These are phyloP conservation scores for Drosophila anomelani DNA, from an alignment of 2,888 invertebrate genomes.

Conservation along the genomic window DNA sequence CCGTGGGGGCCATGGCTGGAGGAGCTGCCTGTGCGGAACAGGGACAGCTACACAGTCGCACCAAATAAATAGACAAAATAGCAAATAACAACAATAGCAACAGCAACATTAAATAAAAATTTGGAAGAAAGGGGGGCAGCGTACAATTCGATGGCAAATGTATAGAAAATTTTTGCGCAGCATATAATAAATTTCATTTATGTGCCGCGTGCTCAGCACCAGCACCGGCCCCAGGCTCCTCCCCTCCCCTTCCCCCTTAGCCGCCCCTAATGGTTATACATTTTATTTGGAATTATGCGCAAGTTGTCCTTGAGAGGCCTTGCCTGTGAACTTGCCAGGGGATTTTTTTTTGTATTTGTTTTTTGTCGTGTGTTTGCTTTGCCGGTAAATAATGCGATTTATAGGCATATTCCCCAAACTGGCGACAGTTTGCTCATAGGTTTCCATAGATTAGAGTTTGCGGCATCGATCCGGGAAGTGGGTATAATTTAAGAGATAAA, in stretches of 20 bases:
- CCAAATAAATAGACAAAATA: slow-evolving; percentile 49
- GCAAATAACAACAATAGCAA: slow-evolving; percentile 14
- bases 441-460: slow-evolving; percentile 16
- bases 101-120: background rate
- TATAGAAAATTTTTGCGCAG: slow-evolving; percentile 51
- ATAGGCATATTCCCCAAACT: slow-evolving; percentile 22
- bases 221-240: background rate
- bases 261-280: slow-evolving; percentile 45
- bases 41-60: slow-evolving; percentile 24
- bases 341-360: slow-evolving; percentile 12
- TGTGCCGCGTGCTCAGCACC: slow-evolving; percentile 47
- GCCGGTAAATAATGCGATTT: slow-evolving; percentile 43
- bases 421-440: slow-evolving; percentile 35
- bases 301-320: slow-evolving; percentile 52
- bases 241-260: background rate
- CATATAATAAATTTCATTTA: slow-evolving; percentile 62
- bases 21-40: slow-evolving; percentile 11
- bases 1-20: slow-evolving; percentile 32
- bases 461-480: slow-evolving; percentile 12
- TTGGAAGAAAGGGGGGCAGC: background rate
- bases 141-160: slow-evolving; percentile 39
- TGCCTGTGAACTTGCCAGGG: slow-evolving; percentile 24
- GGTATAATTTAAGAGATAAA: slow-evolving; percentile 14
- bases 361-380: slow-evolving; percentile 9
- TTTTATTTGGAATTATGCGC: slow-evolving; percentile 57